These are phyloP conservation scores for Nysson spinosus DNA, from an alignment of 2,888 invertebrate species.

Conservation along the genomic window DNA sequence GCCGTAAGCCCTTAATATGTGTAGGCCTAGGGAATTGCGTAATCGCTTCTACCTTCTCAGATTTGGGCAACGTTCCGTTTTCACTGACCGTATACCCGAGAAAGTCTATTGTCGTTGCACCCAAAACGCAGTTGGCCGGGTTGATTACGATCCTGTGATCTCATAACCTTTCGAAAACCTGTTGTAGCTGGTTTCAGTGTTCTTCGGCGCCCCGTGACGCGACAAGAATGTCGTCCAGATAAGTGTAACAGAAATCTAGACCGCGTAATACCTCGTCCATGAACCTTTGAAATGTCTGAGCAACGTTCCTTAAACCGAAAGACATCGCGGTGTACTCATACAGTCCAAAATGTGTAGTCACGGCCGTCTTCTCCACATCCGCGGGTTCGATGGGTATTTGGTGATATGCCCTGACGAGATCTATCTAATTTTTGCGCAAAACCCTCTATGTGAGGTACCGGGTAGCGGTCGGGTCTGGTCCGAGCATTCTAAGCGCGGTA, in stretches of 20 bases:
- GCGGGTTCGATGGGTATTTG: constrained; percentile 30
- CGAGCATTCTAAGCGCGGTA: constrained; percentile 26
- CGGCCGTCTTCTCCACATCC: constrained; percentile 23
- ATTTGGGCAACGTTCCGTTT: background rate
- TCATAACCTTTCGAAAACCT: background rate
- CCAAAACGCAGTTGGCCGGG: background rate
- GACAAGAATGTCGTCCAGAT: no score
- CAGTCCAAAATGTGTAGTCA: constrained; percentile 51
- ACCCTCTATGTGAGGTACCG: constrained; percentile 10
- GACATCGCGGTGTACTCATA: constrained; percentile 61
- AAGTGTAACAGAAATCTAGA: no score
- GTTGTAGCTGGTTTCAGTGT: background rate
- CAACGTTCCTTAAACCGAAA: constrained; percentile 49
- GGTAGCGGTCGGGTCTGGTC: constrained; percentile 1
- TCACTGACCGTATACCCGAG: background rate
- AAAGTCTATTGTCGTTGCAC: background rate
- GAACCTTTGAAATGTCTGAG: constrained; percentile 19
- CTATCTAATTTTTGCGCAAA: no score
- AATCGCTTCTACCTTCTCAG: background rate
- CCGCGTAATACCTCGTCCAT: background rate
- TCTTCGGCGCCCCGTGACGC: background rate
- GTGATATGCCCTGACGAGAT: constrained; percentile 34
- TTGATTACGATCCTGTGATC: background rate
- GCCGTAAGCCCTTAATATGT: background rate
- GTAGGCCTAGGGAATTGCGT: background rate